Conservation (phyloP, 2,888 invertebrate genomes). For the Lacanobia wlatinum region DNA sequence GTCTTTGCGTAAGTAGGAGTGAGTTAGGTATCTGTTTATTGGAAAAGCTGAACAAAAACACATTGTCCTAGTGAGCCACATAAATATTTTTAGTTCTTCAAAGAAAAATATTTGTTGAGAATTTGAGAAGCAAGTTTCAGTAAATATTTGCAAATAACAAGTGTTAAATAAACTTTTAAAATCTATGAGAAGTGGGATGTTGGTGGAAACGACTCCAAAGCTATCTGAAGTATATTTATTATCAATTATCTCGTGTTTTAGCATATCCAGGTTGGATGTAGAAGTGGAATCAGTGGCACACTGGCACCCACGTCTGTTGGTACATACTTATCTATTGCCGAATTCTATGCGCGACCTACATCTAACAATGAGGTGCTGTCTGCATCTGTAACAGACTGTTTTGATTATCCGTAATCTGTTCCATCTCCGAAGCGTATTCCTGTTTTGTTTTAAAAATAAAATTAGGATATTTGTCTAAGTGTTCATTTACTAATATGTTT, state of each 20-base stretch:
- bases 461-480: conserved; percentile 34
- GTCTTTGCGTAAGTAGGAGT: not conserved
- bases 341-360: conserved; percentile 70
- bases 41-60: conserved; percentile 39
- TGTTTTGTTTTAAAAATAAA: conserved; percentile 47
- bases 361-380: conserved; percentile 73
- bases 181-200: conserved; percentile 33
- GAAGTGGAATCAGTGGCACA: conserved; percentile 56
- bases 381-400: conserved; percentile 67
- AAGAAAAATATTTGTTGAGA: conserved; percentile 31
- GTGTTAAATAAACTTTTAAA: conserved; percentile 56
- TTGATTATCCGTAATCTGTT: conserved; percentile 72
- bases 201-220: conserved; percentile 36
- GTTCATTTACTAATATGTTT: conserved; percentile 22
- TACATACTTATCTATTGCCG: conserved; percentile 51
- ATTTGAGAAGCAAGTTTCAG: not conserved
- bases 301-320: conserved; percentile 60
- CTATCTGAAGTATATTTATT: conserved; percentile 59
- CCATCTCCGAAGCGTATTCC: conserved; percentile 59
- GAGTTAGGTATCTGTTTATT: not conserved
- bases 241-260: conserved; percentile 58
- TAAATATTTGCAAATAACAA: conserved; percentile 47
- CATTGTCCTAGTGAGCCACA: conserved; percentile 44
- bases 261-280: conserved; percentile 67
- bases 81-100: conserved; percentile 25